Conservation (phyloP, 2,797 vertebrate species). For the Dendrocincla tyrannina region DNA sequence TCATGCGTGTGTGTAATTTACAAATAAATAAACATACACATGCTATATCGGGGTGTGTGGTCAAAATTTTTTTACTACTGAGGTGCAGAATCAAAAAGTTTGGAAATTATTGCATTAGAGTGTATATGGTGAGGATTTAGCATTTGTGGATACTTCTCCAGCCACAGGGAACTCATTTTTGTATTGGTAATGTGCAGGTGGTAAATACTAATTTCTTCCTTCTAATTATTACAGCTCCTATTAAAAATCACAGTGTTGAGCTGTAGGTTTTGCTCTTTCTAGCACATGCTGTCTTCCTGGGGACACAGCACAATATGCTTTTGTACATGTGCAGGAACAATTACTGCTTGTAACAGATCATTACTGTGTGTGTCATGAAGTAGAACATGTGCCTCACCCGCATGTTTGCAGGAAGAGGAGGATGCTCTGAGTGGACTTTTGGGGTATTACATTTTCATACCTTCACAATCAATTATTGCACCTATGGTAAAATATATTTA, state of each 20-base stretch:
- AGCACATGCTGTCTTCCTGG: background rate
- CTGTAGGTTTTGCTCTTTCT: slow-evolving; percentile 18
- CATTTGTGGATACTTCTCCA: background rate
- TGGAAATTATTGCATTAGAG: background rate
- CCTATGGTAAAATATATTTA: background rate
- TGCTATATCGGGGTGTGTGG: background rate
- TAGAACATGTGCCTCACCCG: slow-evolving; percentile 20
- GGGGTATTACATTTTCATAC: background rate
- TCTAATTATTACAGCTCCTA: background rate
- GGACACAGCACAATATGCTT: slow-evolving; percentile 27
- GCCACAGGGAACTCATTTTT: background rate
- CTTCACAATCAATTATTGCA: background rate
- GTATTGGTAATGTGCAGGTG: background rate
- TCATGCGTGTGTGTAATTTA: background rate
- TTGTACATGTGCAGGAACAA: slow-evolving; percentile 5
- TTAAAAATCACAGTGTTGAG: slow-evolving; percentile 3
- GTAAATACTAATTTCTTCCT: slow-evolving; percentile 28
- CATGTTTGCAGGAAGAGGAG: background rate
- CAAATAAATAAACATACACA: background rate
- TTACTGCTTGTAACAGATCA: background rate
- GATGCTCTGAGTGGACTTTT: background rate
- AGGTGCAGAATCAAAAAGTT: background rate
- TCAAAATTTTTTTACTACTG: background rate
- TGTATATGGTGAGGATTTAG: background rate
- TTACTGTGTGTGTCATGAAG: slow-evolving; percentile 12